These are phyloP conservation scores for Zaprionus camerounensis DNA, from an alignment of 1,140 invertebrate genomes.

Conservation along the genomic window DNA sequence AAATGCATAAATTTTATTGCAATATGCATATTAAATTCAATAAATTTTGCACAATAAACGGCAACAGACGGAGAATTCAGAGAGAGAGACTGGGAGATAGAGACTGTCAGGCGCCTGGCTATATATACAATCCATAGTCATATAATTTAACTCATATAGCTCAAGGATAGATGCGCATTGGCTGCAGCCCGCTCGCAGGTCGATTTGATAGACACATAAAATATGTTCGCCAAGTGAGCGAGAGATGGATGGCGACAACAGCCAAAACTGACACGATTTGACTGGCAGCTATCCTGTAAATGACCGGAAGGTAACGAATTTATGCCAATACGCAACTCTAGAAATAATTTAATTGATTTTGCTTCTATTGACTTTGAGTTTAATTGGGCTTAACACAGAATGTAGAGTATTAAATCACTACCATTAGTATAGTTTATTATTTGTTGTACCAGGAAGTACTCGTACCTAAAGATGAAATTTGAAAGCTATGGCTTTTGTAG, in stretches of 20 bases:
- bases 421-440: too few species aligned
- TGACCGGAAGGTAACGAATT: not conserved
- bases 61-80: not conserved
- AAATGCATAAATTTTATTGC: constrained; percentile 70
- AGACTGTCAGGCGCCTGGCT: constrained; percentile 18
- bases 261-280: not conserved
- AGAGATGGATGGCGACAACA: constrained; percentile 29
- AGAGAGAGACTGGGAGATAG: not conserved
- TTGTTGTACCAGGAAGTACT: too few species aligned
- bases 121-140: constrained; percentile 11
- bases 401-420: too few species aligned
- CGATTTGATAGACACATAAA: constrained; percentile 49
- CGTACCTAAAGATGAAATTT: too few species aligned
- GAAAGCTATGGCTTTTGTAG: too few species aligned
- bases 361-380: too few species aligned
- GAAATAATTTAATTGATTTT: too few species aligned
- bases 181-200: constrained; percentile 21
- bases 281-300: not conserved
- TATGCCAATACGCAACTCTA: not conserved
- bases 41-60: constrained; percentile 58
- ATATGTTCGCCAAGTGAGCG: constrained; percentile 20
- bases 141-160: constrained; percentile 14
- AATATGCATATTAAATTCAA: constrained; percentile 82
- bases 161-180: constrained; percentile 29
- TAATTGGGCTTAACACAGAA: too few species aligned